These are phyloP conservation scores for Cryptotermes secundus DNA, from an alignment of 1,140 invertebrate genomes.

Conservation along the genomic window DNA sequence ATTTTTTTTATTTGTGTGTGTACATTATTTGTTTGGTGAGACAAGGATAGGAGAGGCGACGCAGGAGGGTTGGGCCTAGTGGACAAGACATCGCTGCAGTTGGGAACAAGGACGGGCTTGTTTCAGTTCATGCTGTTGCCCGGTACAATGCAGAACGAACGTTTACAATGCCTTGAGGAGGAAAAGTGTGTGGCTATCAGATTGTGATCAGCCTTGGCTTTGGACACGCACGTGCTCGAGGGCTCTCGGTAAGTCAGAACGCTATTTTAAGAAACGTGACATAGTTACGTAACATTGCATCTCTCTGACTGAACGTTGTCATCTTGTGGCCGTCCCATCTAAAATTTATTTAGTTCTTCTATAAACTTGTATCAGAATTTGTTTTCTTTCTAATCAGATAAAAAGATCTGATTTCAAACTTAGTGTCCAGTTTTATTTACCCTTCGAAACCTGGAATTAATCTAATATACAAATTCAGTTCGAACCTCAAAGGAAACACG, in stretches of 20 bases:
- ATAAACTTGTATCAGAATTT: too few species aligned
- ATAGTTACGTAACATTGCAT: too few species aligned
- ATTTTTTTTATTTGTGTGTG: slow-evolving; percentile 16
- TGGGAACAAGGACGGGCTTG: not conserved
- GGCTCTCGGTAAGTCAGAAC: not conserved
- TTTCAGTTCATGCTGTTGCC: not conserved
- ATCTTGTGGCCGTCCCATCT: too few species aligned
- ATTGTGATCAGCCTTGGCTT: not conserved
- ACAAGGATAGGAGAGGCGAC: not conserved
- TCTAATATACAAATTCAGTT: too few species aligned
- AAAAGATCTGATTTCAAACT: too few species aligned
- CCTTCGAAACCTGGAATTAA: too few species aligned
- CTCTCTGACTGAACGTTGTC: too few species aligned
- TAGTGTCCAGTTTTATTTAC: too few species aligned
- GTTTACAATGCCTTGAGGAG: not conserved
- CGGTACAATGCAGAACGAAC: not conserved
- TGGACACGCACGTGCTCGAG: not conserved
- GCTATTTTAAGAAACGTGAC: not conserved
- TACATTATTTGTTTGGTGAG: slow-evolving; percentile 4
- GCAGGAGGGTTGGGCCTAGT: too few species aligned
- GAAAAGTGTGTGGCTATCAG: not conserved
- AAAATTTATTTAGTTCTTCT: too few species aligned
- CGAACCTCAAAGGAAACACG: too few species aligned
- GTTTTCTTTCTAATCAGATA: too few species aligned
- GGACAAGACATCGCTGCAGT: not conserved